Evolutionary conservation across 2,113 vertebrate genomes (phyloP).

Genomic region (Piprites chloris): DNA sequence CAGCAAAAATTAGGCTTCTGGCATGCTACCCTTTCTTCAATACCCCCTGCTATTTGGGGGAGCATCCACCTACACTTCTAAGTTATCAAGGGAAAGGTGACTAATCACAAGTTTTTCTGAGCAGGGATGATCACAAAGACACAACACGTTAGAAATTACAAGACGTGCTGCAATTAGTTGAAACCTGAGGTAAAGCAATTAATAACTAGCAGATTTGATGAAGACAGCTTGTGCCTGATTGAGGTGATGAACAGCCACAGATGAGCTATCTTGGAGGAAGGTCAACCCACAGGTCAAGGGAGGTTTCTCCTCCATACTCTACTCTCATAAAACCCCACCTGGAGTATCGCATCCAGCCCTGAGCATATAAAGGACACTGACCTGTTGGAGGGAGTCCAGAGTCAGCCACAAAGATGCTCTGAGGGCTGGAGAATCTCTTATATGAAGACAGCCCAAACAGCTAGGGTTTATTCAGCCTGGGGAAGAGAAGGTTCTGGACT

Average conservation of each 20-base stretch:
- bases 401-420: background rate
- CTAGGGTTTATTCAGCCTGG: background rate
- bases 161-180: background rate
- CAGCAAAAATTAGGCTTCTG: background rate
- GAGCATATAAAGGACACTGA: background rate
- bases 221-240: background rate
- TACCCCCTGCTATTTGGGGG: background rate
- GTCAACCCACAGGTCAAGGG: background rate
- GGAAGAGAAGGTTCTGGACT: background rate
- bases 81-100: background rate
- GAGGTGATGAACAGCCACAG: background rate
- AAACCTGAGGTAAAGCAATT: background rate
- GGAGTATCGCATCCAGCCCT: background rate
- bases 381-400: background rate
- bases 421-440: background rate
- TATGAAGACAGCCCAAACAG: background rate
- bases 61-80: background rate
- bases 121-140: background rate
- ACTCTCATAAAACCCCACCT: too few relatives aligned
- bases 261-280: background rate
- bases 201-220: background rate
- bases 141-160: background rate
- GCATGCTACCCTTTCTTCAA: background rate
- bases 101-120: background rate
- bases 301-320: background rate